Base-by-base conservation (phyloP, 2,888 invertebrate species). In the Hymenopus coronatus region DNA sequence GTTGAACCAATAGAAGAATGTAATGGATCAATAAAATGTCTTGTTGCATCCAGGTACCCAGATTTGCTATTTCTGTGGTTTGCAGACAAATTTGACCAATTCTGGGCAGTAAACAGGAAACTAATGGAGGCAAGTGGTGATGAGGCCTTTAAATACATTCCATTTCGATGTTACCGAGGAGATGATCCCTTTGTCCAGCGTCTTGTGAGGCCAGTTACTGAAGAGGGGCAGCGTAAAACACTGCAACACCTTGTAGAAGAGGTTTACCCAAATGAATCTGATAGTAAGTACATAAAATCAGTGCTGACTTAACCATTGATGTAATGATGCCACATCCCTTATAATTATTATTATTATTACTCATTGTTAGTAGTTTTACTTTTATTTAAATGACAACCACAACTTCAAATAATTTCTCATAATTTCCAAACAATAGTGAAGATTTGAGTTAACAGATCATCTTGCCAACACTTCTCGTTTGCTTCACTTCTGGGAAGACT, bases 71-170 rank as follows among this genome's bases (percentile, higher is more conserved):
- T 70, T 70, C 3, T 70, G 4, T 70, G 54, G 15, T 90, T 94
- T 95, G 85, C 93, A 97, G 98, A 99, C 93, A 98, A 98, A 94
- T 99, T 99, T 94, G 99, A 99, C 93, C 99, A 99, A 93, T 99
- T 99, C 93, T 99, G 99, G 99, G 97, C 98, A 4, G 97, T 99
- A 20, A 99, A 99, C 93, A 95, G 98, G 91, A 96, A 98, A 92
- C 94, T 99, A 88, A 99, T 99, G 99, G 99, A 99, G 92, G 94
- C 96, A 0, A 95, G 95, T 90, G 96, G 95, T 88, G 97, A 96
- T 88, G 96, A 96, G 92, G 97, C 98, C 91, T 98, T 98, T 92
- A 97, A 97, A 93, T 95, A 97, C 93, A 97, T 99, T 94, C 98
- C 99, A 88, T 96, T 98, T 91, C 95, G 98, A 91, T 96, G 98